phyloP scores from a whole-genome alignment of 2,797 vertebrate species.

The Brachyalestes nurse region DNA sequence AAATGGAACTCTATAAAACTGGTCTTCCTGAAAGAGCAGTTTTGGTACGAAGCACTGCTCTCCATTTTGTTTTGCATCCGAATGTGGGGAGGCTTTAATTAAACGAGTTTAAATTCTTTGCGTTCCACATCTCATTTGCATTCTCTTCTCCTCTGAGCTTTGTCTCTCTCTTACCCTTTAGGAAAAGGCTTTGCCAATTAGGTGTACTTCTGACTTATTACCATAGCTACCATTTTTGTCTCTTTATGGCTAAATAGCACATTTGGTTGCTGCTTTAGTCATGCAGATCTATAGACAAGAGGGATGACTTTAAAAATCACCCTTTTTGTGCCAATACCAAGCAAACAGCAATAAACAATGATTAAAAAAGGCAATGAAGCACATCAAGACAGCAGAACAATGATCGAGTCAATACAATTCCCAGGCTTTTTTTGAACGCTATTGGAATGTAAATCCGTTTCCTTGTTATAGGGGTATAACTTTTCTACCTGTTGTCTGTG shows the following conservation, averaged over 20 bases:
- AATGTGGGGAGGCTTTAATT: slow-evolving; percentile 35
- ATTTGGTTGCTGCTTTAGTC: slow-evolving; percentile 42
- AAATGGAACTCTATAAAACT: background rate
- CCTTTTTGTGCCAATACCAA: background rate
- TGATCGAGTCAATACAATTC: background rate
- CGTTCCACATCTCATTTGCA: slow-evolving; percentile 34
- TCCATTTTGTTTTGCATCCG: slow-evolving; percentile 22
- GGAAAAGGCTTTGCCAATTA: slow-evolving; percentile 54
- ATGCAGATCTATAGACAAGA: slow-evolving; percentile 28
- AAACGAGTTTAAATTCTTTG: slow-evolving; percentile 43
- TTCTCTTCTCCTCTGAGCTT: slow-evolving; percentile 42
- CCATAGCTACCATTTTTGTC: slow-evolving; percentile 45
- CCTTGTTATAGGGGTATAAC: background rate
- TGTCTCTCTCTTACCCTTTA: slow-evolving; percentile 45
- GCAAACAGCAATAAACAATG: background rate
- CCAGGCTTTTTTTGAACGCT: background rate
- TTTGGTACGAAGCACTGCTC: slow-evolving; percentile 1
- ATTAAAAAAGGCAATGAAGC: slow-evolving; percentile 26
- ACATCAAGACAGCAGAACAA: slow-evolving; percentile 29
- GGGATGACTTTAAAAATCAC: slow-evolving; percentile 14
- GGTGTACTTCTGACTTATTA: slow-evolving; percentile 38
- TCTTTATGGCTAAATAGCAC: slow-evolving; percentile 32
- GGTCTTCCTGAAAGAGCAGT: slow-evolving; percentile 5
- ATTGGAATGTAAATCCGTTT: slow-evolving; percentile 3
- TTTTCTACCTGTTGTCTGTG: background rate